Base-by-base conservation (phyloP, 1,140 invertebrate species). In the Heliothis subflexa region DNA sequence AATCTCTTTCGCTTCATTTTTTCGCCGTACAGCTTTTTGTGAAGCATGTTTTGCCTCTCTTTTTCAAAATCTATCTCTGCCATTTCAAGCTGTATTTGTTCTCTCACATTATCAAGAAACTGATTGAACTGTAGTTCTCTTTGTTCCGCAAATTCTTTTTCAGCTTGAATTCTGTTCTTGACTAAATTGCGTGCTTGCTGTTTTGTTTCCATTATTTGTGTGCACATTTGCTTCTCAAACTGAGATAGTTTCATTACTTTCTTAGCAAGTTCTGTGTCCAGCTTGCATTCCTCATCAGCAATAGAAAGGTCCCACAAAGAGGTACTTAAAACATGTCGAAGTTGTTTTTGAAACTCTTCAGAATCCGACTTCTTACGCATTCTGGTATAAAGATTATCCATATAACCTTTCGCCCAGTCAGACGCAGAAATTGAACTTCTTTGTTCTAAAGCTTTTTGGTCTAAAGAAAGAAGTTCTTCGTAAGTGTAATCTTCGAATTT, bases 161-260 rank as follows among this genome's bases (percentile, higher is more conserved):
- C 91, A 18, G 94, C 93, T 25, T 92, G 86, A 52, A 88, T 90
- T 84, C 95, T 93, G 83, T 96, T 96, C 68, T 93, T 88, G 0
- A 92, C 81, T 72, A 96, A 93, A 74, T 94, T 91, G 12, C 95
- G 90, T 45, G 95, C 95, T 81, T 96, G 93, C 40, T 95, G 90
- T 18, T 95, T 95, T 0, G 96, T 95, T 83, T 96, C 95, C 85
- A 95, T 95, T 49, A 96, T 87, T 88, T 96, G 96, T 45, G 93
- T 95, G 45, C 95, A 91, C 88, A 97, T 95, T 87, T 96, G 95
- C 84, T 96, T 96, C 80, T 97, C 96, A 85, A 96, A 96, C 28
- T 95, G 91, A 2, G 96, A 96, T 70, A 96, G 93, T 81, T 95
- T 95, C 80, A 96, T 85, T 3, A 96, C 91, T 80, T 95, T 95